Percentiles rank a stretch among this genome's conserved stretches.
phyloP scores from a whole-genome alignment of 2,113 vertebrate species.

The Grammomys dolichurus region DNA sequence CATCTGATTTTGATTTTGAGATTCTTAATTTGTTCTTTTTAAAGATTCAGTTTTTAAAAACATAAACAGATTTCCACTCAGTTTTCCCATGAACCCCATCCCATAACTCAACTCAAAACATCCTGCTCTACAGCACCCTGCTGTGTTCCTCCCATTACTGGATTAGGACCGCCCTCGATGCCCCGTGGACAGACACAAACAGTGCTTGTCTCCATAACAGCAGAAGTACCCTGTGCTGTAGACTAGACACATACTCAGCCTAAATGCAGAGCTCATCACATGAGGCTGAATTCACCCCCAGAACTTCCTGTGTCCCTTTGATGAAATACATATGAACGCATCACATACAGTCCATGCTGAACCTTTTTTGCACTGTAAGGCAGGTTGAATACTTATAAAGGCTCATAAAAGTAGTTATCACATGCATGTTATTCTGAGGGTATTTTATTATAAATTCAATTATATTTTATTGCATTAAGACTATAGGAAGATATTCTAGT shows the following conservation, averaged over 20 bases:
- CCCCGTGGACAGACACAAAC: not conserved
- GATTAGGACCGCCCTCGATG: not conserved
- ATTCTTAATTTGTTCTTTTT: slow-evolving; percentile 70
- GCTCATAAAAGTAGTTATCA: not conserved
- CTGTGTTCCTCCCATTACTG: not conserved
- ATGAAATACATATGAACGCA: slow-evolving; percentile 49
- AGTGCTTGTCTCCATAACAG: not conserved
- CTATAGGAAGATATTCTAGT: not conserved
- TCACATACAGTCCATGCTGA: slow-evolving; percentile 7
- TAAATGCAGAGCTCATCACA: not conserved
- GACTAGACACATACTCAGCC: not conserved
- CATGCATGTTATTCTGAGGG: not conserved
- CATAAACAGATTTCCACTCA: slow-evolving; percentile 50
- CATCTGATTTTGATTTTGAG: slow-evolving; percentile 76
- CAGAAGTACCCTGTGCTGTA: not conserved
- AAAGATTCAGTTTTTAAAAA: slow-evolving; percentile 67
- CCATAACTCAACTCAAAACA: slow-evolving; percentile 53
- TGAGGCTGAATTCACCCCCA: not conserved
- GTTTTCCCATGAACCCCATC: slow-evolving; percentile 63
- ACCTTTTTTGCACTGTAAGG: not conserved
- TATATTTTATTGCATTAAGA: not conserved
- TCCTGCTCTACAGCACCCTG: slow-evolving; percentile 16
- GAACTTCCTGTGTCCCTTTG: not conserved
- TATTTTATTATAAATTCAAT: slow-evolving; percentile 25
- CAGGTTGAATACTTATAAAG: not conserved